phyloP scores from a whole-genome alignment of 2,113 vertebrate genomes.

The Mus spicilegus region DNA sequence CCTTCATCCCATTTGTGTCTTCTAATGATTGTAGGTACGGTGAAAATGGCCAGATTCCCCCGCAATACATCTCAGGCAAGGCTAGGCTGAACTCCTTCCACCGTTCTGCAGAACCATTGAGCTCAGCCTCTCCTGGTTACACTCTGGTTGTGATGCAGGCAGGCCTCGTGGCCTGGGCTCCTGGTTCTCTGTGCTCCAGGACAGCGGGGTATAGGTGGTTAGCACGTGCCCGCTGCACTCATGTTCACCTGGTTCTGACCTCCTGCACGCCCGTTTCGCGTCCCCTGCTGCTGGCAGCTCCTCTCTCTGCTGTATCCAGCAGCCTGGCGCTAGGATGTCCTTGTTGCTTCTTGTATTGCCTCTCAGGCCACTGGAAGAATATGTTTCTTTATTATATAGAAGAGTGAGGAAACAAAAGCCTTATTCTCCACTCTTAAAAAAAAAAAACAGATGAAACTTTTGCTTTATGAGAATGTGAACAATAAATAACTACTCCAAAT shows the following conservation, averaged over 20 bases:
- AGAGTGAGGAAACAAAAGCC: neutral
- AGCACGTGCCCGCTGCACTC: constrained; percentile 19
- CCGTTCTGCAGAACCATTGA: neutral
- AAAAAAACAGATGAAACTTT: neutral
- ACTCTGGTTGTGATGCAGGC: rapidly evolving
- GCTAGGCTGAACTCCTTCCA: constrained; percentile 80
- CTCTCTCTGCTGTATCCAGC: too few relatives aligned
- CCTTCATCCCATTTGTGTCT: rapidly evolving
- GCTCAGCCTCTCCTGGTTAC: neutral
- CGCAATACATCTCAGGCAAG: constrained; percentile 89
- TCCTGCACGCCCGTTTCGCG: constrained; percentile 87
- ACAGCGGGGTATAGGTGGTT: neutral
- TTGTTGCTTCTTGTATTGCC: too few relatives aligned
- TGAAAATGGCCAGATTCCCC: constrained; percentile 92
- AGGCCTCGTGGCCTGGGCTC: neutral
- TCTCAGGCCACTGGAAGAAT: neutral
- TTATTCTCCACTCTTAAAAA: neutral
- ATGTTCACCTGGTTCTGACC: constrained; percentile 2
- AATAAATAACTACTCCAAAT: neutral
- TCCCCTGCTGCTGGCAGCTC: too few relatives aligned
- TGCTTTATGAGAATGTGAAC: neutral
- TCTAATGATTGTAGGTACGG: constrained; percentile 87
- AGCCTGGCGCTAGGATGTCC: too few relatives aligned
- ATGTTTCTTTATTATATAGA: neutral
- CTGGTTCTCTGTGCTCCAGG: constrained; percentile 67